Evolutionary conservation across 53 echinoderm and acorn worm species (phyloP), one percentile per base, ranked within the genome.

Genomic region (Holothuria scabra): DNA sequence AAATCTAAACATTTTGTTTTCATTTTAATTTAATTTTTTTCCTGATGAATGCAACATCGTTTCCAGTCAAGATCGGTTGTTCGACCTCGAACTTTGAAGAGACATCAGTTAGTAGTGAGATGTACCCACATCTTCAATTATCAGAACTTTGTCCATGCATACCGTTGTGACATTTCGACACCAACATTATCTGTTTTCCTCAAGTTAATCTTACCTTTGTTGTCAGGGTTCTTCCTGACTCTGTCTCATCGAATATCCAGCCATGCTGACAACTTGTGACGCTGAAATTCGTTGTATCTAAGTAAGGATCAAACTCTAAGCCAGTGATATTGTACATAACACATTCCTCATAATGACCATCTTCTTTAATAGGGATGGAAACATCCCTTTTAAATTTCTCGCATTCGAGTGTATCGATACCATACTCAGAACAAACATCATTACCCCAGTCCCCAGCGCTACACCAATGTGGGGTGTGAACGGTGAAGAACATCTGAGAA

Each of bases 311-410:
- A 23, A 76, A 52, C 46, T 76, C 56, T 18, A 76, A 19, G 49
- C 76, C 55, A 6, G 76, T 52, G 14, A 56, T 46, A 28, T 76
- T 76, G 76, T 76, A 76, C 76, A 76, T 76, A 10, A 49, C 20
- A 18, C 76, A 76, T 28, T 76, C 76, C 22, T 22, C 49, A 55
- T 76, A 76, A 11, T 55, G 49, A 4, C 21, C 12, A 12, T 76
- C 56, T 10, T 76, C 56, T 10, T 28, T 41, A 56, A 48, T 26
- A 11, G 76, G 76, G 25, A 76, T 76, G 1, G 56, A 56, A 12
- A 76, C 14, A 28, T 76, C 56, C 16, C 56, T 33, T 55, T 76
- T 48, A 21, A 18, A 24, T 29, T 76, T 56, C 28, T 48, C 76
- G 55, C 76, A 76, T 26, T 76, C 28, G 12, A 18, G 14, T 24